phyloP scores from a whole-genome alignment of 2,113 vertebrate species.

The Lepisosteus osseus region DNA sequence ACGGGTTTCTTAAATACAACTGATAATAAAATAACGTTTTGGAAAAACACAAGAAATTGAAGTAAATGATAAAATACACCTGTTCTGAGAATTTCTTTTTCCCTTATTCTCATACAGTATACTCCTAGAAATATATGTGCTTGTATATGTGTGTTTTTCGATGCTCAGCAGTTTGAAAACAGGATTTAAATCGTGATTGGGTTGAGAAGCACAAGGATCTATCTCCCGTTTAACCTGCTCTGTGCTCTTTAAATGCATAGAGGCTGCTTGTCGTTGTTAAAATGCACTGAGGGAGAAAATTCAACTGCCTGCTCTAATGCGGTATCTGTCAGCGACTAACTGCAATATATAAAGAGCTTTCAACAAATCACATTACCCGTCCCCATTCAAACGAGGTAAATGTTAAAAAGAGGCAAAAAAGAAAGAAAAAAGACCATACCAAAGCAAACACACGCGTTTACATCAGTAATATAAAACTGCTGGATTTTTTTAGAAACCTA shows the following conservation, averaged over 20 bases:
- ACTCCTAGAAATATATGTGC: not conserved
- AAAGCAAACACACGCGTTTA: constrained; percentile 15
- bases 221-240: constrained; percentile 3
- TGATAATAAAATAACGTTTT: too few relatives aligned
- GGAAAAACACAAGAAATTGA: too few relatives aligned
- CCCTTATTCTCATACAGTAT: too few relatives aligned
- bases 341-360: constrained; percentile 24
- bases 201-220: constrained; percentile 16
- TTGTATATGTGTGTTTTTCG: constrained; percentile 42
- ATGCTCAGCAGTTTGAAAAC: constrained; percentile 51
- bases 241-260: constrained; percentile 11
- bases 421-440: not conserved
- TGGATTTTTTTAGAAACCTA: not conserved
- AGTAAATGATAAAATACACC: too few relatives aligned
- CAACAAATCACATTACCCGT: constrained; percentile 47
- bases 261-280: constrained; percentile 59
- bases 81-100: too few relatives aligned
- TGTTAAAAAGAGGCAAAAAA: not conserved
- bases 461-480: too few relatives aligned
- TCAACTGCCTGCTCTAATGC: constrained; percentile 26
- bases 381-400: constrained; percentile 22
- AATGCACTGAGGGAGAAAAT: constrained; percentile 55
- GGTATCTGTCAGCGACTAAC: constrained; percentile 21
- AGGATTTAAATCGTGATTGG: constrained; percentile 4
- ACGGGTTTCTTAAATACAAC: too few relatives aligned